phyloP scores from a whole-genome alignment of 64 coral and sea anemone species.

The Orbicella faveolata region DNA sequence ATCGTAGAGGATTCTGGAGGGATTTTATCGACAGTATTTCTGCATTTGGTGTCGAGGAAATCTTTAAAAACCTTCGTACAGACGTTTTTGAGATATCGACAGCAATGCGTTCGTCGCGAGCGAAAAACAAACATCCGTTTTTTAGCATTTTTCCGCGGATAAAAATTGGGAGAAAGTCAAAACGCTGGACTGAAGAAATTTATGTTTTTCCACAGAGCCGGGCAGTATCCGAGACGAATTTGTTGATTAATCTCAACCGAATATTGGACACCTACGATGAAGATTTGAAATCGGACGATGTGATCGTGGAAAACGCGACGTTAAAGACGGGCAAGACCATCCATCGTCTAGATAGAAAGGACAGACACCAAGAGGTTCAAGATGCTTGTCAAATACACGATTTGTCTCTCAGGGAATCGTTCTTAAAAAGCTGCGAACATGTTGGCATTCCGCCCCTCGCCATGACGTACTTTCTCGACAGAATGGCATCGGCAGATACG shows the following conservation, averaged over 20 bases:
- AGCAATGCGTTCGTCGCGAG: conserved; percentile 30
- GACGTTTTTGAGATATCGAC: neutral
- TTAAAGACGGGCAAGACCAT: conserved; percentile 52
- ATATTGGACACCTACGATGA: conserved; percentile 69
- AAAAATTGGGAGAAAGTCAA: conserved; percentile 35
- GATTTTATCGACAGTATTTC: neutral
- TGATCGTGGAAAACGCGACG: conserved; percentile 14
- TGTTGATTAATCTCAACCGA: conserved; percentile 68
- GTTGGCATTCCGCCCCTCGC: conserved; percentile 70
- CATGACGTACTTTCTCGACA: conserved; percentile 88
- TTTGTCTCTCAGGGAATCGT: conserved; percentile 51
- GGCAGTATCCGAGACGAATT: conserved; percentile 74
- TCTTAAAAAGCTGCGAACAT: conserved; percentile 57
- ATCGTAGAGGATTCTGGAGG: neutral
- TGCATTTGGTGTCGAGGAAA: neutral
- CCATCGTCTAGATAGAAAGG: conserved; percentile 77
- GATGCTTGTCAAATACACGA: conserved; percentile 87
- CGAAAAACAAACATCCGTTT: conserved; percentile 40
- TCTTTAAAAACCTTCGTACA: neutral
- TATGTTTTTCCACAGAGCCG: conserved; percentile 80
- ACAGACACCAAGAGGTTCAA: conserved; percentile 80
- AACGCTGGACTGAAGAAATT: conserved; percentile 64
- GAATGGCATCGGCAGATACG: conserved; percentile 42
- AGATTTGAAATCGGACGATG: conserved; percentile 3
- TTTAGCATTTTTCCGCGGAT: conserved; percentile 33